Evolutionary conservation across 2,113 vertebrate species (phyloP), one percentile per base, ranked within the genome.

Genomic region (Axis porcinus): DNA sequence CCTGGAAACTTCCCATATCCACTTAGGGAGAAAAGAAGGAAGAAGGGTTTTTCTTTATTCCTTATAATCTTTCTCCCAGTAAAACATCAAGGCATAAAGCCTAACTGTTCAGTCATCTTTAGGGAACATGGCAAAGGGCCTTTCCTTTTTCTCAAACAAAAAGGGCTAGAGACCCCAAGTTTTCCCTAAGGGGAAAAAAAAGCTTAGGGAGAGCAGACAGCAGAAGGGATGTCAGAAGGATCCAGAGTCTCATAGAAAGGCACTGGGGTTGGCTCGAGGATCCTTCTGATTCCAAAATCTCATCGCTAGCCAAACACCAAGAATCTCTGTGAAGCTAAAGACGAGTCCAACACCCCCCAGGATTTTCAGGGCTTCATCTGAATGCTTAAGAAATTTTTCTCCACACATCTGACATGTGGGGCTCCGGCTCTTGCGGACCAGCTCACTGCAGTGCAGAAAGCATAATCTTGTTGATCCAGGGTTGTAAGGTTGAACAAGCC

Each of bases 261-360:
- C 99, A 98, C 99, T 99, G 54, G 99, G 99, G 95, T 99, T 99
- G 15, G 99, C 99, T 91, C 99, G 99, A 33, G 99, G 99, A 94
- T 99, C 99, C 97, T 99, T 99, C 97, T 99, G 99, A 99, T 99
- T 99, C 95, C 99, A 99, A 99, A 99, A 99, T 96, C 99, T 99
- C 98, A 99, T 99, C 2, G 99, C 99, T 52, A 99, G 99, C 99
- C 99, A 99, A 91, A 99, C 99, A 23, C 99, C 99, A 58, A 99
- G 99, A 95, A 99, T 99, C 99, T 99, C 99, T 50, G 99, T 99
- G 97, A 99, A 99, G 98, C 99, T 99, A 98, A 99, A 99, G 98
- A 99, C 99, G 45, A 99, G 99, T 10, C 99, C 99, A 0, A 99
- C 99, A 7, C 99, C 99, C 0, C 99, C 99, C 21, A 99, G 99